These are phyloP conservation scores for Andinoacara biseriatus DNA, from an alignment of 2,113 vertebrate species.

Conservation along the genomic window DNA sequence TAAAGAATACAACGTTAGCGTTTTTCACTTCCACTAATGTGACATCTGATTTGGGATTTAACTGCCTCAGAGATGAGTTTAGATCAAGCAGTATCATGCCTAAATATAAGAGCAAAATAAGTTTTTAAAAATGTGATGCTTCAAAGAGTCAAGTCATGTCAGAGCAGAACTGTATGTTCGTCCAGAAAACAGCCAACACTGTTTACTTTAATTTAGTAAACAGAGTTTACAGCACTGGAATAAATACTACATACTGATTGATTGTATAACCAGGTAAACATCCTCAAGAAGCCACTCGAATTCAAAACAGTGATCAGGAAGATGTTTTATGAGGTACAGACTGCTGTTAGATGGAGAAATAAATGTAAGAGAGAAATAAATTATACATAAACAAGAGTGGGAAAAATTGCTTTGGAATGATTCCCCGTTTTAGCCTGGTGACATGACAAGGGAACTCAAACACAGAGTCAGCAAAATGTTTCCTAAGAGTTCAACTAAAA, in stretches of 20 bases:
- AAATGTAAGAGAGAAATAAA: neutral
- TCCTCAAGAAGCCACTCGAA: neutral
- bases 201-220: neutral
- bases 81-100: neutral
- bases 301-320: neutral
- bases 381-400: slow-evolving; percentile 6
- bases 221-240: neutral
- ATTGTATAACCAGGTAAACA: neutral
- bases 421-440: neutral
- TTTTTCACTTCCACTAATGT: neutral
- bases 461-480: slow-evolving; percentile 35
- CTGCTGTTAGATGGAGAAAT: neutral
- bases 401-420: neutral
- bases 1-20: neutral
- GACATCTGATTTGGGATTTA: neutral
- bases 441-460: slow-evolving; percentile 39
- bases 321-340: neutral
- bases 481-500: neutral
- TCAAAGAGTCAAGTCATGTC: neutral
- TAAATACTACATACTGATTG: neutral
- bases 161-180: neutral
- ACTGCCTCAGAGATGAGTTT: neutral
- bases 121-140: neutral
- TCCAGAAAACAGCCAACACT: neutral
- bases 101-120: neutral